Percentiles rank a stretch among this genome's conserved stretches.
These are phyloP conservation scores for Thumatha senex DNA, from an alignment of 2,888 invertebrate species.

Conservation along the genomic window DNA sequence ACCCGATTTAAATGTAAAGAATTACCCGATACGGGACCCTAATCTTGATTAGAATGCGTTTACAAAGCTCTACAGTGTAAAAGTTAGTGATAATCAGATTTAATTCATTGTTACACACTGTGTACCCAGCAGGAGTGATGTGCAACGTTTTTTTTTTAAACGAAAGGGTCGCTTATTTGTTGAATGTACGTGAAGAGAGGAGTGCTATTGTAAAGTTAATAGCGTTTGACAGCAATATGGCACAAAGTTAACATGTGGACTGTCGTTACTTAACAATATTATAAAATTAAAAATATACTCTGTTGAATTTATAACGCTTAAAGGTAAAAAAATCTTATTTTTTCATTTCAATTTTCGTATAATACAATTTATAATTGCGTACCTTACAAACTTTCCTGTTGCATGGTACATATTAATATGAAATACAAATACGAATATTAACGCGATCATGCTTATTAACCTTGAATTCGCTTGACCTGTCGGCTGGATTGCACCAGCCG, in stretches of 20 bases:
- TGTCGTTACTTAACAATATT: constrained; percentile 1
- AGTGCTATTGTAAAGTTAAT: constrained; percentile 46
- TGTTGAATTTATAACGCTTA: neutral
- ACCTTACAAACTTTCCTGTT: no score
- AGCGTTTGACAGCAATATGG: constrained; percentile 40
- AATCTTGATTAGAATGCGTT: constrained; percentile 76
- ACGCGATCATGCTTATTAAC: no score
- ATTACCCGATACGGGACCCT: constrained; percentile 71
- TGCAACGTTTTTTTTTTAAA: constrained; percentile 56
- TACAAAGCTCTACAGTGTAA: constrained; percentile 66
- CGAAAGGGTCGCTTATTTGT: constrained; percentile 47
- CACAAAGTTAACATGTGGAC: constrained; percentile 16
- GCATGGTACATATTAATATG: no score
- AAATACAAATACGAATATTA: no score
- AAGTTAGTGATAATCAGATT: constrained; percentile 81
- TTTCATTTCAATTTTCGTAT: no score
- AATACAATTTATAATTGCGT: no score
- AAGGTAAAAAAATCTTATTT: no score
- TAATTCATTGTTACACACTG: constrained; percentile 73
- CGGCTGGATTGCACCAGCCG: no score
- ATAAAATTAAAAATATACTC: neutral
- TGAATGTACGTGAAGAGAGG: constrained; percentile 37
- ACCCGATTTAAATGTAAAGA: constrained; percentile 69
- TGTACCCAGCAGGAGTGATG: constrained; percentile 68
- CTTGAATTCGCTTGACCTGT: no score